These are phyloP conservation scores for Sitta carolinensis DNA, from an alignment of 2,797 vertebrate genomes.

Conservation along the genomic window DNA sequence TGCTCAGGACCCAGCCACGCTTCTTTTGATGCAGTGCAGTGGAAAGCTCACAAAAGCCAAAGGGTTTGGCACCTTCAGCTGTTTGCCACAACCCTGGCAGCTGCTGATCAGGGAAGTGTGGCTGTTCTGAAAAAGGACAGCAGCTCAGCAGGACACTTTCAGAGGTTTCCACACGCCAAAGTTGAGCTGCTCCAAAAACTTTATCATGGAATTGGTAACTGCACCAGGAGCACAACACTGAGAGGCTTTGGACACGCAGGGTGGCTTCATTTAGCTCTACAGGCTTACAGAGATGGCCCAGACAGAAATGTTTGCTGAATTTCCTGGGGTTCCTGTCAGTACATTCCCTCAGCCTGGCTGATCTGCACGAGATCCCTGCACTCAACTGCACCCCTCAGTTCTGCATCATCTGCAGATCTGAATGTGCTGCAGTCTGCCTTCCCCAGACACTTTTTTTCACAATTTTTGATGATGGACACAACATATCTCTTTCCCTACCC, in stretches of 20 bases:
- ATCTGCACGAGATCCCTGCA: neutral
- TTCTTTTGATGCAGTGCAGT: neutral
- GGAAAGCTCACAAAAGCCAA: neutral
- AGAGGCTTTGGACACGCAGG: neutral
- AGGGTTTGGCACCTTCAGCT: neutral
- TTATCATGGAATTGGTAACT: neutral
- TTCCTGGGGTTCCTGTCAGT: neutral
- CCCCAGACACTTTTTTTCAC: neutral
- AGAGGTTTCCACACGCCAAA: neutral
- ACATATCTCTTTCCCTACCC: neutral
- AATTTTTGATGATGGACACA: neutral
- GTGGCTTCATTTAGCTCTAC: neutral
- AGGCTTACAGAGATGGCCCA: neutral
- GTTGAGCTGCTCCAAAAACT: neutral
- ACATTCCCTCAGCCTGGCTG: neutral
- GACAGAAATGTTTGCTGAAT: neutral
- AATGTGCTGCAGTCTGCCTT: neutral
- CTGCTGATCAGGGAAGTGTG: neutral
- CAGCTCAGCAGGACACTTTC: accelerated
- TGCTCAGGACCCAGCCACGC: accelerated
- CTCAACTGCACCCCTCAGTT: neutral
- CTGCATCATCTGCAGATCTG: neutral
- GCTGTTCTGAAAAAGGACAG: neutral
- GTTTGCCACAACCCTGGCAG: neutral
- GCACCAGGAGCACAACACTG: neutral